These are phyloP conservation scores for Spodoptera frugiperda DNA, from an alignment of 1,140 invertebrate genomes.

Conservation along the genomic window DNA sequence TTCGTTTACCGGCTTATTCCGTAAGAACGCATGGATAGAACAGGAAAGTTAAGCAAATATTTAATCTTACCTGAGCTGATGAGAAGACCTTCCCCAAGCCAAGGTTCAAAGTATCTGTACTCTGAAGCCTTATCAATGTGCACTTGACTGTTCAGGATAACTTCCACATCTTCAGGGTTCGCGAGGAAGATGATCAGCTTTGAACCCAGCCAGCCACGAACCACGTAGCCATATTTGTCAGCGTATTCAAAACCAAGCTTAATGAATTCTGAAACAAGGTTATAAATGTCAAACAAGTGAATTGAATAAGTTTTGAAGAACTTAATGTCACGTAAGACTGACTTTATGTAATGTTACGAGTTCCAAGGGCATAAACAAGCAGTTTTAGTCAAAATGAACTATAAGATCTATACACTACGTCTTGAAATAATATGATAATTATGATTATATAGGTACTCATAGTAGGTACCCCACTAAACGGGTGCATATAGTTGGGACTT, in stretches of 20 bases:
- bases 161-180: slow-evolving; percentile 90
- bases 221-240: slow-evolving; percentile 86
- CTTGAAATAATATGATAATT: no score
- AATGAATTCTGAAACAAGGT: slow-evolving; percentile 77
- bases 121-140: slow-evolving; percentile 94
- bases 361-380: no score
- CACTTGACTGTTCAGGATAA: slow-evolving; percentile 89
- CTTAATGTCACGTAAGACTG: no score
- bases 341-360: no score
- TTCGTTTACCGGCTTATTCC: no score
- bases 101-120: slow-evolving; percentile 95
- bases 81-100: slow-evolving; percentile 95
- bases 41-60: no score
- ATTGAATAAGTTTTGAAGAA: not conserved
- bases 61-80: slow-evolving; percentile 89
- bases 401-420: no score
- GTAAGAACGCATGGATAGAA: no score
- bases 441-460: no score
- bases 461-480: no score
- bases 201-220: slow-evolving; percentile 88
- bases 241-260: slow-evolving; percentile 74
- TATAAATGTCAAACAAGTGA: slow-evolving; percentile 24
- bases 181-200: slow-evolving; percentile 88
- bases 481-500: no score
- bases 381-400: no score